Conservation (phyloP, 2,113 vertebrate genomes). For the Sceloporus tristichus region DNA sequence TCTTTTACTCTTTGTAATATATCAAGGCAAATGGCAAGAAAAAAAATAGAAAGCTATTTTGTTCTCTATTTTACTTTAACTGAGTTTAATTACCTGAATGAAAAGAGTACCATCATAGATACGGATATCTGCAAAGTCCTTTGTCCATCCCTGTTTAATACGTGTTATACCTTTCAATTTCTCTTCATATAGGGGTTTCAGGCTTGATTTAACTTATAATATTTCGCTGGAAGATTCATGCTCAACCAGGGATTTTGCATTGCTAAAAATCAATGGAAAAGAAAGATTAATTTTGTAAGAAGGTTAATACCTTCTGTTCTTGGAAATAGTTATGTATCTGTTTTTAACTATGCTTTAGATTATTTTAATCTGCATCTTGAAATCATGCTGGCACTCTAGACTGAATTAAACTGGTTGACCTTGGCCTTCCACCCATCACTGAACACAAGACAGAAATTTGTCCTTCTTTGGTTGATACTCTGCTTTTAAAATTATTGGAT, state of each 20-base stretch:
- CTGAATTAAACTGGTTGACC: slow-evolving; percentile 24
- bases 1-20: neutral
- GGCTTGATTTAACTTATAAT: slow-evolving; percentile 48
- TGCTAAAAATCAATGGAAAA: slow-evolving; percentile 45
- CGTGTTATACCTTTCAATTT: slow-evolving; percentile 36
- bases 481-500: neutral
- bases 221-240: slow-evolving; percentile 15
- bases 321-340: slow-evolving; percentile 27
- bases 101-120: neutral
- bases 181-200: slow-evolving; percentile 45
- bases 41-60: neutral
- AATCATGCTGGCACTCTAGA: neutral
- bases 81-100: slow-evolving; percentile 38
- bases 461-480: neutral
- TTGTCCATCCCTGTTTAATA: slow-evolving; percentile 48
- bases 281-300: slow-evolving; percentile 47
- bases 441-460: neutral
- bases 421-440: neutral
- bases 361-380: neutral
- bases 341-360: slow-evolving; percentile 18
- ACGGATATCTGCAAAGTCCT: slow-evolving; percentile 9
- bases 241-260: slow-evolving; percentile 35
- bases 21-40: neutral
- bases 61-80: slow-evolving; percentile 21
- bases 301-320: neutral